Evolutionary conservation across 2,113 vertebrate species (phyloP).

Genomic region (Rhizomys pruinosus): DNA sequence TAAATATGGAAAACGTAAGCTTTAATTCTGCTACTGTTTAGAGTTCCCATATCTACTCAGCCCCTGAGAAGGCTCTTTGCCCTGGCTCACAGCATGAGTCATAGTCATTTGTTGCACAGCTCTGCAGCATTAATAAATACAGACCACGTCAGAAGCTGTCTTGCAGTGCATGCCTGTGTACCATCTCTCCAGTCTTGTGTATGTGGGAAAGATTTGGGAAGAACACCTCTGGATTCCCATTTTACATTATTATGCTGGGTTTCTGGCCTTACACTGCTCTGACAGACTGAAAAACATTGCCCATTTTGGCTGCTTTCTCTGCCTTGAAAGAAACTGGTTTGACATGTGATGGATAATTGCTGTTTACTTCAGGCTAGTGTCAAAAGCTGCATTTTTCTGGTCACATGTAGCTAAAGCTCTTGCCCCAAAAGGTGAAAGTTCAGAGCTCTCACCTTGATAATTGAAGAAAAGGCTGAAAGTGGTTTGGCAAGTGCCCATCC

Average conservation of each 20-base stretch:
- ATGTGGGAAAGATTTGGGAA: neutral
- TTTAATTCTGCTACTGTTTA: neutral
- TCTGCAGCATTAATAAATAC: neutral
- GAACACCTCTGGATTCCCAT: neutral
- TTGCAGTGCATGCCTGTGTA: rapidly evolving
- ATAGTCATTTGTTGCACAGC: neutral
- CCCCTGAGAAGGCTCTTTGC: neutral
- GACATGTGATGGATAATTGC: constrained; percentile 57
- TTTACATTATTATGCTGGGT: neutral
- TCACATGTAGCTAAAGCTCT: neutral
- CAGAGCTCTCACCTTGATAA: constrained; percentile 53
- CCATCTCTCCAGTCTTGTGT: neutral
- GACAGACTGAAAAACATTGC: neutral
- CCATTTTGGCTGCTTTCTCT: neutral
- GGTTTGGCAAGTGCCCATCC: neutral
- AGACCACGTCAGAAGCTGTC: neutral
- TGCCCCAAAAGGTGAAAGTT: constrained; percentile 26
- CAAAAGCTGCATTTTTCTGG: constrained; percentile 56
- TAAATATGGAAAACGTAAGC: neutral
- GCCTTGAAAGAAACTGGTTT: constrained; percentile 4
- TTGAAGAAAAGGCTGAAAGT: constrained; percentile 30
- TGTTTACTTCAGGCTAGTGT: constrained; percentile 55
- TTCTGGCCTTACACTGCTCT: constrained; percentile 10
- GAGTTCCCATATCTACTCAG: neutral
- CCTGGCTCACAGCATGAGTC: neutral